Evolutionary conservation across 2,888 invertebrate genomes (phyloP).

Genomic region (Andrena hattorfiana): DNA sequence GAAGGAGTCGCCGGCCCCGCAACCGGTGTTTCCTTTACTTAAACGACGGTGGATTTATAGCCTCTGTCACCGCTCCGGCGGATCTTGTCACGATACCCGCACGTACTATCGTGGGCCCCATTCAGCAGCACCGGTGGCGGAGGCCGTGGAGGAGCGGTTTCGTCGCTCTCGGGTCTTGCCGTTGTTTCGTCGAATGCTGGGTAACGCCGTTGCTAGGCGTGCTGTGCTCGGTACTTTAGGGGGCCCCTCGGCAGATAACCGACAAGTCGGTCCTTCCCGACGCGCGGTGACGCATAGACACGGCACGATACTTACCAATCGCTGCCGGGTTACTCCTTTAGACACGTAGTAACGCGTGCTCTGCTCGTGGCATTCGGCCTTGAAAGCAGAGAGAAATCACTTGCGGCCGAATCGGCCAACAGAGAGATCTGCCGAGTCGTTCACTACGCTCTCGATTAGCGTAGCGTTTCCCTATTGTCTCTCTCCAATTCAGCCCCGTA

Average conservation of each 20-base stretch:
- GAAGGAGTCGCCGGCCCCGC: conserved; percentile 51
- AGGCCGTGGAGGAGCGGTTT: background rate
- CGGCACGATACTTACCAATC: conserved; percentile 70
- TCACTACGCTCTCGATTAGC: background rate
- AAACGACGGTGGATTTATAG: conserved; percentile 48
- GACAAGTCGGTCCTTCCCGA: conserved; percentile 67
- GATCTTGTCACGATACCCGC: conserved; percentile 22
- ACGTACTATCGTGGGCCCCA: background rate
- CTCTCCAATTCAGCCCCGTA: background rate
- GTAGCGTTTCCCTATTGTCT: background rate
- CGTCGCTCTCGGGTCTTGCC: conserved; percentile 3
- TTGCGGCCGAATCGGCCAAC: conserved; percentile 38
- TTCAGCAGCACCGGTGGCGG: background rate
- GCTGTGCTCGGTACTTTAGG: conserved; percentile 66
- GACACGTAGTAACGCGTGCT: conserved; percentile 78
- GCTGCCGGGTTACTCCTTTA: conserved; percentile 66
- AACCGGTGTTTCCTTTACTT: conserved; percentile 56
- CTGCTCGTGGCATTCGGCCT: conserved; percentile 76
- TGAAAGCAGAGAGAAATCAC: conserved; percentile 69
- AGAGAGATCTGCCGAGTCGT: background rate
- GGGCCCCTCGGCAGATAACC: conserved; percentile 68
- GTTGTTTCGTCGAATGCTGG: conserved; percentile 51
- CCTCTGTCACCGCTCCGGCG: conserved; percentile 55
- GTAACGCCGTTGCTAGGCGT: conserved; percentile 80
- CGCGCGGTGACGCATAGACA: conserved; percentile 72